These are phyloP conservation scores for Hypotaenidia okinawae DNA, from an alignment of 2,797 vertebrate species.

Conservation along the genomic window DNA sequence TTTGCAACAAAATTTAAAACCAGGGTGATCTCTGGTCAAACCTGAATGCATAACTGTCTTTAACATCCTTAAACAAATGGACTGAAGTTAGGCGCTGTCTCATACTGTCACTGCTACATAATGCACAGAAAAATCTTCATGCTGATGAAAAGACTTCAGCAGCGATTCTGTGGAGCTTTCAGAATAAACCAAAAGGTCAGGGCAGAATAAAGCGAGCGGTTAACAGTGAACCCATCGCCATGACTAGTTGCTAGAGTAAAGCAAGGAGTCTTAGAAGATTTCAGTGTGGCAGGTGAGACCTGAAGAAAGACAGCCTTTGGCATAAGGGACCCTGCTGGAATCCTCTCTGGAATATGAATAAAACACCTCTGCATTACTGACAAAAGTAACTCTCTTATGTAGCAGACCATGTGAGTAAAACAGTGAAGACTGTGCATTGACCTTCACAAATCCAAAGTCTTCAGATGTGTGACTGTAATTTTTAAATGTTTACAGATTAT, in stretches of 20 bases:
- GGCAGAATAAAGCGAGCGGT: not conserved
- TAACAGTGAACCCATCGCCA: not conserved
- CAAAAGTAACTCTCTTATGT: not conserved
- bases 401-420: not conserved
- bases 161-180: not conserved
- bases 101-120: not conserved
- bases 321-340: not conserved
- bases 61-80: not conserved
- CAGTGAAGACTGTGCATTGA: not conserved
- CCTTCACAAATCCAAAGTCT: not conserved
- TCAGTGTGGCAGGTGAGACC: not conserved
- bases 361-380: not conserved
- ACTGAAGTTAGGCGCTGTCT: not conserved
- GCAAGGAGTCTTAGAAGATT: not conserved
- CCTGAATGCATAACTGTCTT: not conserved
- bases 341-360: not conserved
- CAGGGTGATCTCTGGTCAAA: not conserved
- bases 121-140: not conserved
- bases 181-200: not conserved
- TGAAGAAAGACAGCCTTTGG: not conserved
- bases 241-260: not conserved
- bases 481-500: not conserved
- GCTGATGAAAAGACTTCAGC: not conserved
- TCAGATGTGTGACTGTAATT: not conserved
- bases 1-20: conserved; percentile 19